Base-by-base conservation (phyloP, 1,140 invertebrate species). In the Brachionus calyciflorus region DNA sequence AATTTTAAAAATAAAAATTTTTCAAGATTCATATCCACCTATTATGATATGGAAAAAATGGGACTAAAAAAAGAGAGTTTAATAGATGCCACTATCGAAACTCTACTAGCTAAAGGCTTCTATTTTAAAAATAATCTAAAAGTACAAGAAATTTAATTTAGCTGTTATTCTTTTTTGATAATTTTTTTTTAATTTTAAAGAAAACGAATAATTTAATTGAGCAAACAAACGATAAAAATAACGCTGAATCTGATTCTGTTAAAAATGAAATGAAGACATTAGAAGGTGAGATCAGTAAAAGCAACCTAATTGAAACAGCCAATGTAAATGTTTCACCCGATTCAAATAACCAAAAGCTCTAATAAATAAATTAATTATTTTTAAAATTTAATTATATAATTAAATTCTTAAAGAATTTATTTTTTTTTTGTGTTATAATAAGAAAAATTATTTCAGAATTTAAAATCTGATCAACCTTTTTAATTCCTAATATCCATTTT, bases 91-190 rank as follows among this genome's bases (percentile, higher is more conserved):
- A 73, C 69, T 2, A 73, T 73, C 40, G 46, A 73, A 2, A 30
- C 49, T 3, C 28, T 73, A 19, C 69, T 51, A 26, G 46, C 9
- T 6, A 10, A 55, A 33, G 69, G 69, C 6, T 73, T 37, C 19
- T 65, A 44, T 65, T 44, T 65, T 12, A 65, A 65, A 65, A 60
- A 60, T 26, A 60, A 60, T 12, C n/a, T 37, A 63, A 30, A 30
- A 40, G 19, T n/a, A n/a, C 5, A 17, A 46, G 44, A 17, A 3
- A 3, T 46, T 17, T 46, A 3, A 46, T 14, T 46, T 14, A 7
- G 9, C 14, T 46, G 3, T 14, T 14, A 7, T 7, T 46, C 14
- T 46, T 14, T 14, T 14, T 46, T 46, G 9, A 14, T 5, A 46
- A 46, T 5, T 46, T 46, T 14, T 14, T 46, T 46, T 46, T 46